Percentiles rank a stretch among this genome's conserved stretches.
These are phyloP conservation scores for Scaptomyza flava DNA, from an alignment of 2,888 invertebrate genomes.

Conservation along the genomic window DNA sequence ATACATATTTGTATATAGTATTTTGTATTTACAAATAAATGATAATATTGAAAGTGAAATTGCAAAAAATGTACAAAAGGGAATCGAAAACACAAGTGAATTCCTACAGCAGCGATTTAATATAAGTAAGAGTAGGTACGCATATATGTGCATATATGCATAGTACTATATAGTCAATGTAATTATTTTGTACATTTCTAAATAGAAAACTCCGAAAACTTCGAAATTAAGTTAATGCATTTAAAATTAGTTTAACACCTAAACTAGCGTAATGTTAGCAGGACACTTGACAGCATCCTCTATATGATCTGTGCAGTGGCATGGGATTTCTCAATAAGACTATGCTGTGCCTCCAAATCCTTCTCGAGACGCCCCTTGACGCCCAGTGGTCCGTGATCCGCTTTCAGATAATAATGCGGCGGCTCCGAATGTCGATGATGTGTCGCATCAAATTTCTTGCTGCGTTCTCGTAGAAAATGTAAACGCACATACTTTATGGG, in stretches of 20 bases:
- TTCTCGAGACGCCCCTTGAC: constrained; percentile 50
- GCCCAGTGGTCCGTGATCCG: constrained; percentile 53
- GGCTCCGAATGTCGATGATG: constrained; percentile 37
- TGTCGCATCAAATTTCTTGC: constrained; percentile 85
- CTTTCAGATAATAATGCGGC: constrained; percentile 63
- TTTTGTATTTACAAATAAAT: constrained; percentile 42
- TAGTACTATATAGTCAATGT: constrained; percentile 15
- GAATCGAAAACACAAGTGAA: constrained; percentile 38
- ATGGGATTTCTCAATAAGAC: constrained; percentile 73
- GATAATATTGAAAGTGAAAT: constrained; percentile 48
- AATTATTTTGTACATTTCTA: constrained; percentile 49
- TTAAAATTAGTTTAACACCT: constrained; percentile 66
- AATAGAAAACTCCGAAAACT: constrained; percentile 13
- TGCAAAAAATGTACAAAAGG: constrained; percentile 33
- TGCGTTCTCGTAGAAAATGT: constrained; percentile 89
- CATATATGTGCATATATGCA: not conserved
- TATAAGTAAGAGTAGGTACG: no score
- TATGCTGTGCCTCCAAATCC: constrained; percentile 76
- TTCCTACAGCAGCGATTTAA: constrained; percentile 4
- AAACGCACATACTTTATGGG: constrained; percentile 93
- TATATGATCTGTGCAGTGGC: constrained; percentile 67
- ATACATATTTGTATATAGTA: constrained; percentile 5
- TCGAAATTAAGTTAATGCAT: constrained; percentile 55
- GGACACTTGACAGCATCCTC: not conserved
- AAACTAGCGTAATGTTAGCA: constrained; percentile 30